Evolutionary conservation across 1,140 invertebrate genomes (phyloP), one percentile per base, ranked within the genome.

Genomic region (Stegodyphus mimosarum): DNA sequence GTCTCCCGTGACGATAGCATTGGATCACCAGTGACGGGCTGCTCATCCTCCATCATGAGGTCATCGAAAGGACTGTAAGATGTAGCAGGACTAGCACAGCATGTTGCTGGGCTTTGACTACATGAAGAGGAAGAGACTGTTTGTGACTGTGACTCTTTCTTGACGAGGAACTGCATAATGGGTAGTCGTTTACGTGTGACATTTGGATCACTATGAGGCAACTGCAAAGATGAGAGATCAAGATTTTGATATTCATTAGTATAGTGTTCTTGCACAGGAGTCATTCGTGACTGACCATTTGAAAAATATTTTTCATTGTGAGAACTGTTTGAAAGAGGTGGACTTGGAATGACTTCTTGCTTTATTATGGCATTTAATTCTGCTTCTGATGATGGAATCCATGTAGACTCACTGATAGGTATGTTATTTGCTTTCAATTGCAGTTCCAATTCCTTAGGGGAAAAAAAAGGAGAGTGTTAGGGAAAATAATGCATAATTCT

Each of bases 41-140:
- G 79, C 10, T 81, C 79, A 52, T 81, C 79, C 52, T 81, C 79
- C 79, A 81, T 81, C 79, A 81, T 81, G 15, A 81, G 55, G 53
- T 81, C 79, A 11, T 81, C 79, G 9, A 73, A 81, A 0, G 53
- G 55, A 9, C 53, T 48, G 60, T 63, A 73, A 5, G 53, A 63
- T 3, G 79, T 53, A 2, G 5, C 69, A 33, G 70, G 70, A 70
- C 70, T 72, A 5, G 71, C 50, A 18, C 49, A 73, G 11, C 48
- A 15, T 3, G 55, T 73, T 6, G 70, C 70, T 10, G 79, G 79
- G 11, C 79, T 81, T n/a, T 81, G 79, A 33, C 79, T 81, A 48
- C 79, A 81, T 2, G 79, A 81, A 9, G 79, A 81, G 50, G 72
- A 74, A 33, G 50, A 55, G 33, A 33, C 33, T 10, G 13, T 7